A percentile compares a stretch with the other conserved stretches of the same genome.
These are phyloP conservation scores for Zaprionus tsacasi DNA, from an alignment of 1,140 invertebrate genomes.

Conservation along the genomic window DNA sequence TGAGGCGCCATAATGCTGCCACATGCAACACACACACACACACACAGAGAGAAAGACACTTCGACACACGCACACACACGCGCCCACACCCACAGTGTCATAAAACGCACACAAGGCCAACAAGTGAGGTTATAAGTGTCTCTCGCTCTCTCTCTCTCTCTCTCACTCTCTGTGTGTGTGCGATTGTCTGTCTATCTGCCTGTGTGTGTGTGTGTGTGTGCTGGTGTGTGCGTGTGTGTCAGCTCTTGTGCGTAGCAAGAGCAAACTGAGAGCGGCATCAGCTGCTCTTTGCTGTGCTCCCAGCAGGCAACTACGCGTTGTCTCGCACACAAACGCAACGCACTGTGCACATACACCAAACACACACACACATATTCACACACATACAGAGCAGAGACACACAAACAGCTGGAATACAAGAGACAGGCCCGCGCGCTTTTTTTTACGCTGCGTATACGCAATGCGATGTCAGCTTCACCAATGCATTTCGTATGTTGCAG, in stretches of 20 bases:
- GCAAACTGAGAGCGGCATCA: conserved; percentile 10
- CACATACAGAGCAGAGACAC: background rate
- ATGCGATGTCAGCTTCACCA: background rate
- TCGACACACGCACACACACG: conserved; percentile 18
- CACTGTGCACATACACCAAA: background rate
- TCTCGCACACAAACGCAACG: conserved; percentile 64
- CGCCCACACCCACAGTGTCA: conserved; percentile 30
- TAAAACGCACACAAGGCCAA: conserved; percentile 47
- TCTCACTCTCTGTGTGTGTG: conserved; percentile 9
- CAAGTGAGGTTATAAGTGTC: conserved; percentile 32
- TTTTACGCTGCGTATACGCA: conserved; percentile 6
- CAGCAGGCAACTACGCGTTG: conserved; percentile 60
- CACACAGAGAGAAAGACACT: conserved; percentile 17
- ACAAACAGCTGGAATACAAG: background rate
- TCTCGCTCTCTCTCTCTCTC: conserved; percentile 5
- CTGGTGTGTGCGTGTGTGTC: background rate
- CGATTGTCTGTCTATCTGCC: too few relatives aligned
- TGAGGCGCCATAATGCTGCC: conserved; percentile 73
- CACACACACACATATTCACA: conserved; percentile 7
- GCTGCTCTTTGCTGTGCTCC: conserved; percentile 56
- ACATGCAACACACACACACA: conserved; percentile 65
- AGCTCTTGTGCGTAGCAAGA: background rate
- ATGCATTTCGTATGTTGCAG: conserved; percentile 7
- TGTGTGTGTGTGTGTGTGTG: conserved; percentile 9
- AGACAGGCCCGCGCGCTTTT: conserved; percentile 1